Evolutionary conservation across 2,113 vertebrate genomes (phyloP).

Genomic region (Neolamprologus toae): DNA sequence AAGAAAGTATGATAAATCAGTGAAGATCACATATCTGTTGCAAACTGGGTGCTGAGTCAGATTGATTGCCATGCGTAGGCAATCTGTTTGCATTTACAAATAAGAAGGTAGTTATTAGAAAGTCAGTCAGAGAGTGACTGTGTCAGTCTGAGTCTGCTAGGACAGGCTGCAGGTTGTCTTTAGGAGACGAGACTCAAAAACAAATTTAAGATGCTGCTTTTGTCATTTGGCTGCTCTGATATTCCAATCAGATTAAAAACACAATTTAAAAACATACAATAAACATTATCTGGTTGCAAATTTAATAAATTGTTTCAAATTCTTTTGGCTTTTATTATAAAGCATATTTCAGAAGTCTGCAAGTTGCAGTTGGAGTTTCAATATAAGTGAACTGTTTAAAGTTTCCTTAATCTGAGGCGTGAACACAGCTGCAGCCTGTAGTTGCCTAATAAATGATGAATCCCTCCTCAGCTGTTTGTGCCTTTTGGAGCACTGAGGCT

Average conservation of each 20-base stretch:
- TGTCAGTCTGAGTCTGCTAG: not conserved
- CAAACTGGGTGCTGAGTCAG: not conserved
- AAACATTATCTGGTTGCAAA: not conserved
- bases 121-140: not conserved
- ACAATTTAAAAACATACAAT: not conserved
- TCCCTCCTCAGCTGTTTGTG: too few relatives aligned
- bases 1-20: not conserved
- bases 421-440: not conserved
- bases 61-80: not conserved
- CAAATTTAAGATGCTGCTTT: not conserved
- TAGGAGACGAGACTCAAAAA: accelerated
- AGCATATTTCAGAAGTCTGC: accelerated
- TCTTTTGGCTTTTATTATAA: not conserved
- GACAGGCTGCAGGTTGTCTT: not conserved
- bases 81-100: not conserved
- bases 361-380: not conserved
- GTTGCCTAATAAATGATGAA: not conserved
- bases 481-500: too few relatives aligned
- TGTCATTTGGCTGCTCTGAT: not conserved
- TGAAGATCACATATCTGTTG: not conserved
- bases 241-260: not conserved
- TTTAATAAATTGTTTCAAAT: not conserved
- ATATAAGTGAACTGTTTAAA: not conserved
- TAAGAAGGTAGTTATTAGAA: not conserved
- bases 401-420: accelerated